Evolutionary conservation across 2,888 invertebrate species (phyloP), one percentile per base, ranked within the genome.

Genomic region (Argyresthia goedartella): DNA sequence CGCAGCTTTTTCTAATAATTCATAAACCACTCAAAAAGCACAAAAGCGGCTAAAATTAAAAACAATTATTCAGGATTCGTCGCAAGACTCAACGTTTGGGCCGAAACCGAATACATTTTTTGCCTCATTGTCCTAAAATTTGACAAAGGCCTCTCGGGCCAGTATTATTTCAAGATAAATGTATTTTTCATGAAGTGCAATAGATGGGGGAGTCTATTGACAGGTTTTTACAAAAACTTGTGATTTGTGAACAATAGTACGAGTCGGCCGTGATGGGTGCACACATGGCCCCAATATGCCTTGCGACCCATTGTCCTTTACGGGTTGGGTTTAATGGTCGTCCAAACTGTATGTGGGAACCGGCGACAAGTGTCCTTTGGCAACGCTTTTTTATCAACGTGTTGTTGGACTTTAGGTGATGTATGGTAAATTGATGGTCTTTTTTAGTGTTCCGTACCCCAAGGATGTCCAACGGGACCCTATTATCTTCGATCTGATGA

Each of bases 171-270:
- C 54, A 63, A 63, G 69, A 71, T 81, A 84, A 84, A 85, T 85
- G 68, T 75, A 76, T 75, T 69, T 85, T 85, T 86, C 85, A 85
- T 86, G 85, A 85, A 86, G 81, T 86, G 82, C 79, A 82, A 82
- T 75, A 84, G 82, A 81, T 79, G 73, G 67, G 60, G 70, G 65
- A 65, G 66, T 69, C 66, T 25, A 71, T 79, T 78, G 75, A 71
- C 73, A 70, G 69, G 69, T 71, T 77, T 75, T 76, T 65, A 65
- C 67, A 71, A 62, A 61, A 70, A 61, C 71, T 66, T 66, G 69
- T 71, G 71, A 76, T 76, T 76, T 71, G 69, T 61, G 61, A 62
- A 71, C 73, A 76, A 79, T 70, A n/a, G n/a, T n/a, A 71, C 62
- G 60, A 60, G 77, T 73, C 68, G 63, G 55, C 65, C 71, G 72